A percentile compares a stretch with the other conserved stretches of the same genome.
Evolutionary conservation across 64 coral and sea anemone species (phyloP).

Genomic region (Porites lutea): DNA sequence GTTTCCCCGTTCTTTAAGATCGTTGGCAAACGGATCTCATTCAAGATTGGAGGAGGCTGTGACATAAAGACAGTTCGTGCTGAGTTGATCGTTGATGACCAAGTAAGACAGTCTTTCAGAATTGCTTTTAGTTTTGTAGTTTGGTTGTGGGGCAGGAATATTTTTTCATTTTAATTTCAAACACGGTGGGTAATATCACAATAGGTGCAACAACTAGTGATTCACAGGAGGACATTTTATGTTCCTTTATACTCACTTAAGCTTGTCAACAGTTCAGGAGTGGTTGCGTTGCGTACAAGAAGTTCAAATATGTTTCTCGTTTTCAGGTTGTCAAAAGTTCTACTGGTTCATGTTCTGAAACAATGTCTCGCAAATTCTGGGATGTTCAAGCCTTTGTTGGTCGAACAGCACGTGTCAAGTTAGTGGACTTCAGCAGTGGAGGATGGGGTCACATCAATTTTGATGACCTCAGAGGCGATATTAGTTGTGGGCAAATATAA

Average conservation of each 20-base stretch:
- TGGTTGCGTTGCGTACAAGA: too few species aligned
- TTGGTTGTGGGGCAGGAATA: too few species aligned
- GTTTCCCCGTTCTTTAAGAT: neutral
- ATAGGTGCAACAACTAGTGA: too few species aligned
- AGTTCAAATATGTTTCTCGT: neutral
- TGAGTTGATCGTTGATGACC: neutral
- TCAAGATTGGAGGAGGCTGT: neutral
- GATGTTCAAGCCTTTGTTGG: slow-evolving; percentile 13
- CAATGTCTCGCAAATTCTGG: slow-evolving; percentile 30
- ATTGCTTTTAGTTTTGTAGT: too few species aligned
- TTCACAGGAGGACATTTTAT: too few species aligned
- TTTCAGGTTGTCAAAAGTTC: neutral
- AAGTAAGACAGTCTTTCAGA: neutral
- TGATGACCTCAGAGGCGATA: slow-evolving; percentile 63
- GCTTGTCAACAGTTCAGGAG: too few species aligned
- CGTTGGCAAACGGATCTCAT: neutral
- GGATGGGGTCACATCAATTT: slow-evolving; percentile 78
- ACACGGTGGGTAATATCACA: too few species aligned
- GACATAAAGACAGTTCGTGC: neutral
- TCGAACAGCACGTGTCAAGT: slow-evolving; percentile 10
- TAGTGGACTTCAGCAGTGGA: slow-evolving; percentile 19
- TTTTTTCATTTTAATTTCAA: too few species aligned
- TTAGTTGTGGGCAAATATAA: neutral
- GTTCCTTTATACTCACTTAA: too few species aligned
- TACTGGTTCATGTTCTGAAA: slow-evolving; percentile 46